Evolutionary conservation across 2,888 invertebrate species (phyloP).

Genomic region (Melieria omissa): DNA sequence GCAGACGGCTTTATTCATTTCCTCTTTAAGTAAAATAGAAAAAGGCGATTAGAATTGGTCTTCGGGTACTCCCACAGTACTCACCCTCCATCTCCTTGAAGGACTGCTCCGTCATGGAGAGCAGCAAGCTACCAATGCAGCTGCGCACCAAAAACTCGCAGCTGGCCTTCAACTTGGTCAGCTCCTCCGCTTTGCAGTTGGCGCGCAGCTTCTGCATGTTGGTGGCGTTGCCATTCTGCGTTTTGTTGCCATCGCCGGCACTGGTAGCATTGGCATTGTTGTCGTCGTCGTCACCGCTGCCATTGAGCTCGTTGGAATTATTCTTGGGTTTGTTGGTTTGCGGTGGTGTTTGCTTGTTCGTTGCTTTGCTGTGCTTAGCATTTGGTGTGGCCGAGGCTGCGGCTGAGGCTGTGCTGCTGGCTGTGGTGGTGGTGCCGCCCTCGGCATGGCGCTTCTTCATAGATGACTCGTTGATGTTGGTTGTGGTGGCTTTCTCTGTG

Average conservation of each 20-base stretch:
- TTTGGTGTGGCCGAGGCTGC: slow-evolving; percentile 19
- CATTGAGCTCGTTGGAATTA: slow-evolving; percentile 1
- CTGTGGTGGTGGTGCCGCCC: not conserved
- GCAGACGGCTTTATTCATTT: slow-evolving; percentile 88
- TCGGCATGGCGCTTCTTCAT: slow-evolving; percentile 27
- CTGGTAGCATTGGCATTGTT: slow-evolving; percentile 29
- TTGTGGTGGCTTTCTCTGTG: slow-evolving; percentile 30
- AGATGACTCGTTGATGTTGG: slow-evolving; percentile 25
- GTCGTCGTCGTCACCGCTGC: slow-evolving; percentile 19
- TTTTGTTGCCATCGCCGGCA: slow-evolving; percentile 18
- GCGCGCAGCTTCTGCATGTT: slow-evolving; percentile 76
- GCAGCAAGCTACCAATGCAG: slow-evolving; percentile 83
- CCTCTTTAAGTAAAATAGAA: slow-evolving; percentile 71
- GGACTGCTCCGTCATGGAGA: slow-evolving; percentile 83
- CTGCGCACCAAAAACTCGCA: slow-evolving; percentile 82
- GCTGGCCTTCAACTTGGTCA: slow-evolving; percentile 78
- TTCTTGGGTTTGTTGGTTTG: slow-evolving; percentile 15
- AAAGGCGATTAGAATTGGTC: not conserved
- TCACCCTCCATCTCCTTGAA: slow-evolving; percentile 89
- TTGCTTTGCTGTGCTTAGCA: slow-evolving; percentile 27
- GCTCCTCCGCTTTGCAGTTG: slow-evolving; percentile 82
- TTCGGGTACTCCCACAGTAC: not conserved
- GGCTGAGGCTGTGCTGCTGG: slow-evolving; percentile 22
- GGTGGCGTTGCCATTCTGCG: slow-evolving; percentile 42
- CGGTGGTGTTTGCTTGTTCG: slow-evolving; percentile 14